These are phyloP conservation scores for Thymelicus acteon DNA, from an alignment of 2,888 invertebrate species.

Conservation along the genomic window DNA sequence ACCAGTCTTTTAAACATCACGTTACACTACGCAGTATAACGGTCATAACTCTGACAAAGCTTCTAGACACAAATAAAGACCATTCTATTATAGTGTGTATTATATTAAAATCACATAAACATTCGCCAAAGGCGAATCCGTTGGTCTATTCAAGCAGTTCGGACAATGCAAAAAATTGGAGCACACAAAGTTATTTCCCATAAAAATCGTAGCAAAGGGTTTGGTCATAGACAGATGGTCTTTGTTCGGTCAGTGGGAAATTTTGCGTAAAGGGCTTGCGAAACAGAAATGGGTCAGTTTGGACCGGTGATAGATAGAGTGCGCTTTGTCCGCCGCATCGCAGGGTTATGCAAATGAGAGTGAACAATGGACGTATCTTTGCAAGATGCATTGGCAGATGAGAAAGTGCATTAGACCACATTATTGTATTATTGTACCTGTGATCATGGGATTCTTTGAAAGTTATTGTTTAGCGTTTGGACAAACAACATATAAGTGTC, in stretches of 20 bases:
- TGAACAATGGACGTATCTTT: conserved; percentile 59
- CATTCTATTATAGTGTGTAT: conserved; percentile 59
- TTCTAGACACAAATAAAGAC: conserved; percentile 56
- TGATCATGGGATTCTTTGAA: not conserved
- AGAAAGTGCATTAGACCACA: conserved; percentile 43
- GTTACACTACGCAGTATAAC: conserved; percentile 64
- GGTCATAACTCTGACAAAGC: conserved; percentile 61
- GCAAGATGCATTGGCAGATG: conserved; percentile 56
- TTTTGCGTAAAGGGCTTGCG: conserved; percentile 70
- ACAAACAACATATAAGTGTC: no score
- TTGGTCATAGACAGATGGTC: conserved; percentile 61
- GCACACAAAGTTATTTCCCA: conserved; percentile 79
- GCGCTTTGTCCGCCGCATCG: conserved; percentile 62
- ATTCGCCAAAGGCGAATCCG: conserved; percentile 76
- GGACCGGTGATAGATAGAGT: conserved; percentile 63
- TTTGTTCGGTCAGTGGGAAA: conserved; percentile 81
- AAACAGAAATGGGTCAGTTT: conserved; percentile 77
- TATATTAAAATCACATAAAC: conserved; percentile 74
- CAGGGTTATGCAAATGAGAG: conserved; percentile 74
- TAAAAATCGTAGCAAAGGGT: conserved; percentile 79
- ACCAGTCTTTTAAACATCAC: conserved; percentile 40
- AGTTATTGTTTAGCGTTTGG: not conserved
- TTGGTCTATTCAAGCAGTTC: conserved; percentile 58
- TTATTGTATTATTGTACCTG: not conserved
- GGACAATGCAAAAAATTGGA: conserved; percentile 84